Evolutionary conservation across 2,888 invertebrate genomes (phyloP).

Genomic region (Trichopoda pennipes): DNA sequence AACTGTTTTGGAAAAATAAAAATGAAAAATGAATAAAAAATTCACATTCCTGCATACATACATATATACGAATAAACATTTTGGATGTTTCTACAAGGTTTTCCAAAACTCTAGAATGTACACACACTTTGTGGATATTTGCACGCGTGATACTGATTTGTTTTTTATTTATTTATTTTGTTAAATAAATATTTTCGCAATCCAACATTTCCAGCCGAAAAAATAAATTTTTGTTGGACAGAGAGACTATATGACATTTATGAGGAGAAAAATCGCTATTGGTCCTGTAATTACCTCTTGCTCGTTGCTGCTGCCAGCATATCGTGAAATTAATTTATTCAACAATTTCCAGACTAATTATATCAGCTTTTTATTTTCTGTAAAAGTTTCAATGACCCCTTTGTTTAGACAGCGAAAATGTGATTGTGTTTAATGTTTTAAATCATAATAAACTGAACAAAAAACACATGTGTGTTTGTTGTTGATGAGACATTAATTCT

Average conservation of each 20-base stretch:
- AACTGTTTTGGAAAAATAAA: background rate
- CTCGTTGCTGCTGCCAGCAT: constrained; percentile 13
- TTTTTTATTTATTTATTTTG: constrained; percentile 49
- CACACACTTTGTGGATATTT: constrained; percentile 36
- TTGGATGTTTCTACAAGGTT: constrained; percentile 1
- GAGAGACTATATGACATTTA: constrained; percentile 1
- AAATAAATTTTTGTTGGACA: constrained; percentile 18
- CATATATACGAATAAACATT: background rate
- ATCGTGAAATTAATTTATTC: constrained; percentile 46
- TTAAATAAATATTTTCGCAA: constrained; percentile 48
- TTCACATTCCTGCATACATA: no score
- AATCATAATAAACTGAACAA: constrained; percentile 18
- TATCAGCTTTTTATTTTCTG: constrained; percentile 20
- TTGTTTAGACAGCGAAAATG: constrained; percentile 34
- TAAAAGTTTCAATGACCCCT: constrained; percentile 44
- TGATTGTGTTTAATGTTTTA: constrained; percentile 37
- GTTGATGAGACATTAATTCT: no score
- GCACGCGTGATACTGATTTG: constrained; percentile 34
- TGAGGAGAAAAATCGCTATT: constrained; percentile 3
- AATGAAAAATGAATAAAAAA: no score
- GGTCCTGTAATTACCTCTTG: background rate
- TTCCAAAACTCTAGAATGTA: constrained; percentile 12
- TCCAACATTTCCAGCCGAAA: constrained; percentile 1
- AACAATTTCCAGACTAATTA: constrained; percentile 40
- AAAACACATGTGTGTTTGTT: no score